Evolutionary conservation across 2,113 vertebrate species (phyloP).

Genomic region (Anolis sagrei): DNA sequence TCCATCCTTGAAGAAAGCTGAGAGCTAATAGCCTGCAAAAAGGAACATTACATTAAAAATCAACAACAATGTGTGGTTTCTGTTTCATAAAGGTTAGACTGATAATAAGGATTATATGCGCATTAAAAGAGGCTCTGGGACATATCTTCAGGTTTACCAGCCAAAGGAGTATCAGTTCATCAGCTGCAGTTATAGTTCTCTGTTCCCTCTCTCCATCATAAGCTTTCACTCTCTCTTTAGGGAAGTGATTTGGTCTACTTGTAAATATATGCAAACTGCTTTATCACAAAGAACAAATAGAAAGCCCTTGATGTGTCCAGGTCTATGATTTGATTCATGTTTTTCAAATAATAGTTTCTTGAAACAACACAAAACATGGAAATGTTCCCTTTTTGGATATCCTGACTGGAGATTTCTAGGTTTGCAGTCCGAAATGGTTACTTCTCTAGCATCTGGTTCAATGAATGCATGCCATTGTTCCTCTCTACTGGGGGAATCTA

Average conservation of each 20-base stretch:
- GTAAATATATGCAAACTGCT: constrained; percentile 6
- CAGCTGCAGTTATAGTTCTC: background rate
- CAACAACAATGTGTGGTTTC: background rate
- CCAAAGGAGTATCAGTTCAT: background rate
- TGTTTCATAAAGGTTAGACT: background rate
- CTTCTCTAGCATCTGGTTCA: background rate
- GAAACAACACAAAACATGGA: too few relatives aligned
- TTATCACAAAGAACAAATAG: background rate
- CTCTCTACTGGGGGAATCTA: too few relatives aligned
- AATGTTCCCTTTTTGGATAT: too few relatives aligned
- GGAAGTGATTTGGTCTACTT: background rate
- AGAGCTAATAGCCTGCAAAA: background rate
- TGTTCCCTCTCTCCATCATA: background rate
- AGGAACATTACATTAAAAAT: background rate
- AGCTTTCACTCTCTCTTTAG: background rate
- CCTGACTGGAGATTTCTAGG: too few relatives aligned
- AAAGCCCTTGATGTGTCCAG: background rate
- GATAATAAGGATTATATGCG: constrained; percentile 7
- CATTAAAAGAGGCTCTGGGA: constrained; percentile 7
- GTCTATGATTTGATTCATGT: background rate
- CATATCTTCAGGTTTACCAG: background rate
- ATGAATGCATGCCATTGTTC: too few relatives aligned
- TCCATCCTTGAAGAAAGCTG: background rate
- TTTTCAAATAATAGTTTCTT: background rate
- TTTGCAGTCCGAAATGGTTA: background rate